A percentile compares a stretch with the other conserved stretches of the same genome.
Evolutionary conservation across 2,888 invertebrate species (phyloP).

Genomic region (Pycnomerus fuliginosus): DNA sequence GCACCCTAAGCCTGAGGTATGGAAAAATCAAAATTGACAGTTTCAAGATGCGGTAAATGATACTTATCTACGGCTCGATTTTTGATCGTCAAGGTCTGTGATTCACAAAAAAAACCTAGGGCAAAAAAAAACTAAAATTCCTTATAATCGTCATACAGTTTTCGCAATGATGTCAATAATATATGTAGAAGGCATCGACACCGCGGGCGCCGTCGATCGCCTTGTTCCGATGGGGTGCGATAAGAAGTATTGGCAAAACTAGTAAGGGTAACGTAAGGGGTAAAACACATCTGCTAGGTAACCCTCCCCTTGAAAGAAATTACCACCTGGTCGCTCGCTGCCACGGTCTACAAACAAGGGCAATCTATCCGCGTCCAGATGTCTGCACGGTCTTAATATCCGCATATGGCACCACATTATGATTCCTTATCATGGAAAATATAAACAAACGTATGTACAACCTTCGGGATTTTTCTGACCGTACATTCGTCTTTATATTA

Average conservation of each 20-base stretch:
- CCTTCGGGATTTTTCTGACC: conserved; percentile 1
- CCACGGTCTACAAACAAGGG: conserved; percentile 54
- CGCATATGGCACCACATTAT: conserved; percentile 43
- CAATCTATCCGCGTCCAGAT: conserved; percentile 40
- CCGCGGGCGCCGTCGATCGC: too few relatives aligned
- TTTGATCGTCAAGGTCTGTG: too few relatives aligned
- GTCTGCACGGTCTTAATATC: conserved; percentile 25
- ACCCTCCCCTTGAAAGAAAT: conserved; percentile 52
- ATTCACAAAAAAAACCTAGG: too few relatives aligned
- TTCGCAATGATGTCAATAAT: too few relatives aligned
- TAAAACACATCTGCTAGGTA: conserved; percentile 51
- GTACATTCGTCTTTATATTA: conserved; percentile 6
- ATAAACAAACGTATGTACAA: conserved; percentile 12
- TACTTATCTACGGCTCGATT: too few relatives aligned
- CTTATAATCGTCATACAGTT: too few relatives aligned
- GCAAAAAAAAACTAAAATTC: too few relatives aligned
- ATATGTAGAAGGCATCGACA: too few relatives aligned
- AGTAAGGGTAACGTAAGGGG: conserved; percentile 40
- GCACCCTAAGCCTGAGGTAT: too few relatives aligned
- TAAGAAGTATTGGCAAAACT: conserved; percentile 38
- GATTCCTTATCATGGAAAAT: conserved; percentile 27
- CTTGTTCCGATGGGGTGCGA: conserved; percentile 29
- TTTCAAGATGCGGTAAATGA: too few relatives aligned
- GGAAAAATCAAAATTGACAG: too few relatives aligned
- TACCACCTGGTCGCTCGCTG: conserved; percentile 53